Percentiles rank a stretch among this genome's conserved stretches.
These are phyloP conservation scores for Nezara viridula DNA, from an alignment of 2,888 invertebrate genomes.

Conservation along the genomic window DNA sequence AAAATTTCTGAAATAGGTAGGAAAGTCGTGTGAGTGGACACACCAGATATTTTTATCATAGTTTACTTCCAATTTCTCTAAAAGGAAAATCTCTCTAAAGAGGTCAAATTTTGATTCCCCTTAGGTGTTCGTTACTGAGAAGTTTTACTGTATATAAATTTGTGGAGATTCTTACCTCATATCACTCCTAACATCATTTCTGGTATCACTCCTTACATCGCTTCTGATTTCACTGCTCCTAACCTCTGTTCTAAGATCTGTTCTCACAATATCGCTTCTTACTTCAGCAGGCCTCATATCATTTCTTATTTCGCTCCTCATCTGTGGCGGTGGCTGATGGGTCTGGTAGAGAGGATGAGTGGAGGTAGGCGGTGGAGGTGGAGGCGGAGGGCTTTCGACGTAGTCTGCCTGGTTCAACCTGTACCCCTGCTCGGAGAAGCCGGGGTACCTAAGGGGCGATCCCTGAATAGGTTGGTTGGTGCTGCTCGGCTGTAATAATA, in stretches of 20 bases:
- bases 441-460: conserved; percentile 62
- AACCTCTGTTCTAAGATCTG: conserved; percentile 4
- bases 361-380: conserved; percentile 79
- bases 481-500: not conserved
- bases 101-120: too few relatives aligned
- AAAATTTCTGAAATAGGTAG: too few relatives aligned
- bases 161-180: not conserved
- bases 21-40: too few relatives aligned
- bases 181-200: conserved; percentile 2
- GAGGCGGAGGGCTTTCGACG: conserved; percentile 71
- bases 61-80: too few relatives aligned
- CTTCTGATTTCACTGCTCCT: conserved; percentile 24
- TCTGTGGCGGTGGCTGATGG: conserved; percentile 57
- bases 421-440: conserved; percentile 68
- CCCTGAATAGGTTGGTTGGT: conserved; percentile 61
- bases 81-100: too few relatives aligned
- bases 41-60: too few relatives aligned
- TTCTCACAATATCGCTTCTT: not conserved
- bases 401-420: conserved; percentile 62
- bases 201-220: not conserved
- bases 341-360: conserved; percentile 78
- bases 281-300: conserved; percentile 8
- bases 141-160: too few relatives aligned
- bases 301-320: conserved; percentile 34
- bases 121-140: too few relatives aligned